Percentiles rank a stretch among this genome's conserved stretches.
These are phyloP conservation scores for Apodemia hepburni DNA, from an alignment of 2,888 invertebrate genomes.

Conservation along the genomic window DNA sequence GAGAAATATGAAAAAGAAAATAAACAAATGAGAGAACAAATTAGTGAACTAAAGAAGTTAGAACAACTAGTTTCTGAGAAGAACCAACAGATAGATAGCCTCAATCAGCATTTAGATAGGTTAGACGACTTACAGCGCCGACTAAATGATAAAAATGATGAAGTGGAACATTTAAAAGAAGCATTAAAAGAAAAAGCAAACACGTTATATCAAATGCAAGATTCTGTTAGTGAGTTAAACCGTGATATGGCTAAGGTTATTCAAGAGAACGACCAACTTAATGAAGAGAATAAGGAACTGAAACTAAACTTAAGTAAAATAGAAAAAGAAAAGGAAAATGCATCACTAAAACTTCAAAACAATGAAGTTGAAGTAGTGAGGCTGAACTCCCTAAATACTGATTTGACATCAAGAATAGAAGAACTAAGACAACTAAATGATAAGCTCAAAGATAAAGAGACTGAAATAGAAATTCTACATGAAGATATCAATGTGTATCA, in stretches of 20 bases:
- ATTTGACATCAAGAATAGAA: slow-evolving; percentile 59
- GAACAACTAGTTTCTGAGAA: slow-evolving; percentile 79
- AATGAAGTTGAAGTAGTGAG: slow-evolving; percentile 60
- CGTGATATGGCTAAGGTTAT: slow-evolving; percentile 58
- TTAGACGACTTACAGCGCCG: slow-evolving; percentile 72
- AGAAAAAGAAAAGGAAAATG: slow-evolving; percentile 70
- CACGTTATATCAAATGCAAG: slow-evolving; percentile 62
- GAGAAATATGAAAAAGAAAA: slow-evolving; percentile 63
- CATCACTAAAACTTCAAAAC: slow-evolving; percentile 58
- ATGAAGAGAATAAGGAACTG: slow-evolving; percentile 54
- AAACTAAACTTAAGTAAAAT: slow-evolving; percentile 59
- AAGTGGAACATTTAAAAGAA: slow-evolving; percentile 65
- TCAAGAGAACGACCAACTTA: slow-evolving; percentile 63
- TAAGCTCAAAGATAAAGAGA: slow-evolving; percentile 72
- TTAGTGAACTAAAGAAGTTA: slow-evolving; percentile 66
- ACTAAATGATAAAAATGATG: slow-evolving; percentile 70
- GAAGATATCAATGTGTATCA: slow-evolving; percentile 75
- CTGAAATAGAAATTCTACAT: slow-evolving; percentile 75
- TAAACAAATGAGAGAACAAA: slow-evolving; percentile 70
- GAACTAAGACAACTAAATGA: slow-evolving; percentile 63
- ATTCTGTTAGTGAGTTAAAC: slow-evolving; percentile 54
- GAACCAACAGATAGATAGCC: slow-evolving; percentile 73
- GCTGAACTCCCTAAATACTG: slow-evolving; percentile 57
- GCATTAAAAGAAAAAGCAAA: slow-evolving; percentile 69
- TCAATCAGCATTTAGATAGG: slow-evolving; percentile 72